Evolutionary conservation across 2,888 invertebrate species (phyloP).

Genomic region (Polyommatus iphigenia): DNA sequence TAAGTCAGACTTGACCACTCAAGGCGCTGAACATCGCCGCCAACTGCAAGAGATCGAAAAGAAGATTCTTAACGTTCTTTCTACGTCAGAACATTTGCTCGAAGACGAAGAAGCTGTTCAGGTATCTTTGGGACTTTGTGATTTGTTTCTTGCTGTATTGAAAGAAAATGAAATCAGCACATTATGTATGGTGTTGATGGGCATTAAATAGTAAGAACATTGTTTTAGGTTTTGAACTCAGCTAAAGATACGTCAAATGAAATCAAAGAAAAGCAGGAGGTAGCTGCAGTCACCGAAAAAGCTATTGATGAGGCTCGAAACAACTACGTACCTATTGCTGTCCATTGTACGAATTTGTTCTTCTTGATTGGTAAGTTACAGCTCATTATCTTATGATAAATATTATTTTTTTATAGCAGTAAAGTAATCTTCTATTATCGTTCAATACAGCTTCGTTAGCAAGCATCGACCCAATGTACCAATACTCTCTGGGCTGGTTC

Average conservation of each 20-base stretch:
- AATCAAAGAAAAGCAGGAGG: slow-evolving; percentile 93
- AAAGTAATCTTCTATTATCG: slow-evolving; percentile 13
- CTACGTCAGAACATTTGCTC: slow-evolving; percentile 79
- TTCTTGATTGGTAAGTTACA: slow-evolving; percentile 87
- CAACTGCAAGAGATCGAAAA: slow-evolving; percentile 93
- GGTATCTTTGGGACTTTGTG: too few species aligned
- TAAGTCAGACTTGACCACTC: slow-evolving; percentile 91
- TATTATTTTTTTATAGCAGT: neutral
- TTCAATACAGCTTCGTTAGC: slow-evolving; percentile 86
- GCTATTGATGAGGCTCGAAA: slow-evolving; percentile 92
- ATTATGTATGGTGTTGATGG: too few species aligned
- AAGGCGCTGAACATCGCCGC: slow-evolving; percentile 91
- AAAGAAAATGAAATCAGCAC: too few species aligned
- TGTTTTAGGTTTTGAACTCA: slow-evolving; percentile 86
- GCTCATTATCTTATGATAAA: neutral
- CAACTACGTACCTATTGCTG: slow-evolving; percentile 94
- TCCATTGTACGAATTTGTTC: slow-evolving; percentile 93
- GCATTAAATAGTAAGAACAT: too few species aligned
- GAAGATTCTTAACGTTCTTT: slow-evolving; percentile 86
- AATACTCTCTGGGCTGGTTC: slow-evolving; percentile 97
- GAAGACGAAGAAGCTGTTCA: slow-evolving; percentile 96
- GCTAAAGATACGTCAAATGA: slow-evolving; percentile 95
- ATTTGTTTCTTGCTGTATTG: too few species aligned
- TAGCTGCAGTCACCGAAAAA: slow-evolving; percentile 93
- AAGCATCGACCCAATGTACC: slow-evolving; percentile 98